A percentile compares a stretch with the other conserved stretches of the same genome.
Evolutionary conservation across 2,797 vertebrate species (phyloP).

Genomic region (Girardinus metallicus): DNA sequence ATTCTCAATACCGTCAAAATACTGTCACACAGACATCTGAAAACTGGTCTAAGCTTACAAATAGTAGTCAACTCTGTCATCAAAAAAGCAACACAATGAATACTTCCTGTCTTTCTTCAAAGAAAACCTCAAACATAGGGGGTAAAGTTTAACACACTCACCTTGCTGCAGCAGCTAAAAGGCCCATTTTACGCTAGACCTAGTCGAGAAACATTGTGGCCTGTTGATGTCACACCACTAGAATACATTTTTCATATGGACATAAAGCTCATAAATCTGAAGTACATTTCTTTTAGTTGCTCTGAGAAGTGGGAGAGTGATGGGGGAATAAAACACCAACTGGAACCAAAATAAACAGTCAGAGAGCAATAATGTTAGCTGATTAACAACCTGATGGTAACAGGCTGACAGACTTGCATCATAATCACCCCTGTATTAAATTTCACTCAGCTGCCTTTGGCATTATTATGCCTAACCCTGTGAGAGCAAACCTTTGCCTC

Average conservation of each 20-base stretch:
- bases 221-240: background rate
- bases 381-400: background rate
- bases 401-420: background rate
- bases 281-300: background rate
- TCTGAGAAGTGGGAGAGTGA: background rate
- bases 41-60: too few species aligned
- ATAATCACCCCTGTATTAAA: background rate
- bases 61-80: too few species aligned
- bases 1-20: too few species aligned
- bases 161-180: background rate
- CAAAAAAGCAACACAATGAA: too few species aligned
- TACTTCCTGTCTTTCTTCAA: background rate
- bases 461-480: background rate
- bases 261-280: background rate
- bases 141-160: background rate
- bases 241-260: background rate
- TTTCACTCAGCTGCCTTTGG: constrained; percentile 1
- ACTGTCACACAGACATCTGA: too few species aligned
- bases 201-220: background rate
- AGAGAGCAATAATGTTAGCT: background rate
- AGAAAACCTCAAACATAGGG: background rate
- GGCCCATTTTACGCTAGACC: background rate
- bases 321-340: background rate
- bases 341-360: background rate
- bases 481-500: background rate